A percentile compares a stretch with the other conserved stretches of the same genome.
These are phyloP conservation scores for Epirrita christyi DNA, from an alignment of 2,888 invertebrate genomes.

Conservation along the genomic window DNA sequence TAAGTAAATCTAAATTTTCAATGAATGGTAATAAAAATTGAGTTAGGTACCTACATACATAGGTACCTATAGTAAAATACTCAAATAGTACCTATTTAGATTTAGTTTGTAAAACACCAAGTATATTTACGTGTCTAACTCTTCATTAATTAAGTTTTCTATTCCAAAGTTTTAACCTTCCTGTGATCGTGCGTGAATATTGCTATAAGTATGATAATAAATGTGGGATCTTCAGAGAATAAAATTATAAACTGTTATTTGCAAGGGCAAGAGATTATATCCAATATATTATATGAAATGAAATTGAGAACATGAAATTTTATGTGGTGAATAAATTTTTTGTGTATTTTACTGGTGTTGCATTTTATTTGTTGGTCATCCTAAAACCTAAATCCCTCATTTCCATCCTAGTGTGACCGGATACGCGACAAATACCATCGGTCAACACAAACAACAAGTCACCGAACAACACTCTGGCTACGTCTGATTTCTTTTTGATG, in stretches of 20 bases:
- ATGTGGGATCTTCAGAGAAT: conserved; percentile 75
- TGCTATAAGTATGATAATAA: conserved; percentile 68
- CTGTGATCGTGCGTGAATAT: conserved; percentile 82
- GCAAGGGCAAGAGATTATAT: conserved; percentile 69
- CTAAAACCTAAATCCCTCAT: neutral
- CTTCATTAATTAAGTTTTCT: conserved; percentile 74
- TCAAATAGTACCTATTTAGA: conserved; percentile 53
- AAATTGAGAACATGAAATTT: conserved; percentile 55
- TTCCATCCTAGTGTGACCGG: no score
- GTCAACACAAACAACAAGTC: no score
- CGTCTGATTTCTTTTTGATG: no score
- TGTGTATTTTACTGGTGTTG: conserved; percentile 70
- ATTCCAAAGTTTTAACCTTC: conserved; percentile 81
- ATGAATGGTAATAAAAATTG: conserved; percentile 29
- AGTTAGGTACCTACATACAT: neutral
- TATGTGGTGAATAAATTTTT: conserved; percentile 83
- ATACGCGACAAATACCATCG: no score
- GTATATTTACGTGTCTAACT: conserved; percentile 54
- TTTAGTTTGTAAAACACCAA: conserved; percentile 76
- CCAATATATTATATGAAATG: conserved; percentile 43
- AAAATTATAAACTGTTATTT: conserved; percentile 78
- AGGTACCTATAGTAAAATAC: conserved; percentile 20
- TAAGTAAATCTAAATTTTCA: neutral
- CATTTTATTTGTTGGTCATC: conserved; percentile 27
- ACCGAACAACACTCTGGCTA: no score